Conservation (phyloP, 2,113 vertebrate genomes). For the Dendropsophus ebraccatus region DNA sequence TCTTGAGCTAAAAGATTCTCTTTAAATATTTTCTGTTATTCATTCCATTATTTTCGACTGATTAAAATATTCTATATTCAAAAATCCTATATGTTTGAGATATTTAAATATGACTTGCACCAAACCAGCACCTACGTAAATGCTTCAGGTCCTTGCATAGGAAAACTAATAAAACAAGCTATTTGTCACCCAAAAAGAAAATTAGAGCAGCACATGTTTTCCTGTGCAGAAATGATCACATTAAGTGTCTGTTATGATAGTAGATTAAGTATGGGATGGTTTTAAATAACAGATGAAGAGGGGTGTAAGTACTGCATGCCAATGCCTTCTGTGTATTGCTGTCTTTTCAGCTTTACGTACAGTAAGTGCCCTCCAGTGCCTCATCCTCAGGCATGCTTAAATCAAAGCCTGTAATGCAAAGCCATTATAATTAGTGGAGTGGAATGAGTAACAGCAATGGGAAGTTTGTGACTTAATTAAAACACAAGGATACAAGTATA, state of each 20-base stretch:
- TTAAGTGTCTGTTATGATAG: slow-evolving; percentile 50
- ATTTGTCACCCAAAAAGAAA: slow-evolving; percentile 3
- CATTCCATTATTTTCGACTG: too few species aligned
- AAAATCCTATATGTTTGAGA: too few species aligned
- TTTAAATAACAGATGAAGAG: slow-evolving; percentile 53
- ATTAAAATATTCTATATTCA: too few species aligned
- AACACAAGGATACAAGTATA: slow-evolving; percentile 48
- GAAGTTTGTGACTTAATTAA: slow-evolving; percentile 57
- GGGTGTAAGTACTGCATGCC: slow-evolving; percentile 41
- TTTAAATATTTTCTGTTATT: too few species aligned
- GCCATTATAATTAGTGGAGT: slow-evolving; percentile 59
- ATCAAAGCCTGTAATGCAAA: slow-evolving; percentile 56
- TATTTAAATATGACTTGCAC: too few species aligned
- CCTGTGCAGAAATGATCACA: slow-evolving; percentile 27
- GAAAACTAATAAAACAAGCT: not conserved
- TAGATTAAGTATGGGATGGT: slow-evolving; percentile 49
- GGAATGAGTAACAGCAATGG: slow-evolving; percentile 55
- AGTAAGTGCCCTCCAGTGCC: slow-evolving; percentile 55
- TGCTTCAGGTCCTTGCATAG: not conserved
- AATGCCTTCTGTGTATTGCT: slow-evolving; percentile 46
- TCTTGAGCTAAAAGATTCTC: too few species aligned
- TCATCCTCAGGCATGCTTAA: slow-evolving; percentile 52
- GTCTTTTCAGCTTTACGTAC: slow-evolving; percentile 42
- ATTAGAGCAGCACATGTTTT: slow-evolving; percentile 15
- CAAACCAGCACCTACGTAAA: too few species aligned